Percentiles rank a stretch among this genome's conserved stretches.
Conservation (phyloP, 2,888 invertebrate species). For the Nowickia ferox region DNA sequence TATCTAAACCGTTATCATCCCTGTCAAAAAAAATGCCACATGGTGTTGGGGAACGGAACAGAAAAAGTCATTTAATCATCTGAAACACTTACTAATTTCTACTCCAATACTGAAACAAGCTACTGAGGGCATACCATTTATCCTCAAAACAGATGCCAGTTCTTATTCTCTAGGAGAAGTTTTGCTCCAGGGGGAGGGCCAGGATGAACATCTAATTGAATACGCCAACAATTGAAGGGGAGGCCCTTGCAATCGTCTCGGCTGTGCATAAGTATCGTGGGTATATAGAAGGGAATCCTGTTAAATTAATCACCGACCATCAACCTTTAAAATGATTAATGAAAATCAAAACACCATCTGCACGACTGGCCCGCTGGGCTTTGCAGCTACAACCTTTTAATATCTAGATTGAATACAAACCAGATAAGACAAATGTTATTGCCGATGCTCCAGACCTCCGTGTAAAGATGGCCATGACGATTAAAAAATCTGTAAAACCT, state of each 20-base stretch:
- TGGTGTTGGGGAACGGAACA: conserved; percentile 27
- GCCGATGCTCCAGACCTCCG: background rate
- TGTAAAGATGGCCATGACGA: too few relatives aligned
- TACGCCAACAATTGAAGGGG: too few relatives aligned
- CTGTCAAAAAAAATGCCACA: conserved; percentile 73
- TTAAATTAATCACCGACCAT: conserved; percentile 81
- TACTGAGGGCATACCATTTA: conserved; percentile 67
- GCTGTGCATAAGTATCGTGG: conserved; percentile 75
- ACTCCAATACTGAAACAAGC: conserved; percentile 69
- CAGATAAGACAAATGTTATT: too few relatives aligned
- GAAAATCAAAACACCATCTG: too few relatives aligned
- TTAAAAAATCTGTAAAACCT: too few relatives aligned
- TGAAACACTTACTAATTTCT: conserved; percentile 63
- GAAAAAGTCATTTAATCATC: conserved; percentile 44
- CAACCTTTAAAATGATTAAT: too few relatives aligned
- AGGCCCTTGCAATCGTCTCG: too few relatives aligned
- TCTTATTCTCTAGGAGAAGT: conserved; percentile 49
- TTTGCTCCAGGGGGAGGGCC: conserved; percentile 65
- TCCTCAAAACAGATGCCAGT: conserved; percentile 44
- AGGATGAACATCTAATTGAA: conserved; percentile 72
- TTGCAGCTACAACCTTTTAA: conserved; percentile 3
- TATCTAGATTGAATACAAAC: too few relatives aligned
- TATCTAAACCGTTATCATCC: conserved; percentile 75
- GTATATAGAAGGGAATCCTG: conserved; percentile 79
- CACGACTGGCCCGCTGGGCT: background rate